A percentile compares a stretch with the other conserved stretches of the same genome.
phyloP scores from a whole-genome alignment of 2,113 vertebrate genomes.

The Corvus moneduloides region DNA sequence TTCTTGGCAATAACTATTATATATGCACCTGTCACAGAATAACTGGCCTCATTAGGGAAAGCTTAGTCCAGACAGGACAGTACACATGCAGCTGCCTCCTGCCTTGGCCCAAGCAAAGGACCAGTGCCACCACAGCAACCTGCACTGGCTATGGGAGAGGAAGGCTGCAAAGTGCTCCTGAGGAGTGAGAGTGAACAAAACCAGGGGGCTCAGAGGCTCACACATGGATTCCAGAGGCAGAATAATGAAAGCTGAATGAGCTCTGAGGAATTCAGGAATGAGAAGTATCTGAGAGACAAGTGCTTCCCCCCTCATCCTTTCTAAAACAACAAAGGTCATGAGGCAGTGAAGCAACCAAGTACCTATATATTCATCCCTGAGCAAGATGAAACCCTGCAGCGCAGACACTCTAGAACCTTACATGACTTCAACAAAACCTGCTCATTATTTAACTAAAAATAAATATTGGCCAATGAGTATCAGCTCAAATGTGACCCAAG shows the following conservation, averaged over 20 bases:
- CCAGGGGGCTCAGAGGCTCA: not conserved
- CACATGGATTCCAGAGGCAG: not conserved
- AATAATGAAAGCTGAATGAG: not conserved
- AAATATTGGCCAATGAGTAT: not conserved
- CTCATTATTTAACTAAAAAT: not conserved
- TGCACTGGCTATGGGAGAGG: not conserved
- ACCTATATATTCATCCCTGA: not conserved
- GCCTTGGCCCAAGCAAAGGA: not conserved
- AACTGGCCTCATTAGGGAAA: not conserved
- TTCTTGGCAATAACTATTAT: not conserved
- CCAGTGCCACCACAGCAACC: not conserved
- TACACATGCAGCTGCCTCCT: not conserved
- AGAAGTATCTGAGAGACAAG: not conserved
- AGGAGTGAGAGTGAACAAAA: accelerated
- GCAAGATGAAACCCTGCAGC: not conserved
- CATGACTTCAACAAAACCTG: not conserved
- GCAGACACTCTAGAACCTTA: not conserved
- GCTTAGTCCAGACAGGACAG: not conserved
- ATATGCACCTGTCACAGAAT: not conserved
- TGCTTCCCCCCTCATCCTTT: not conserved
- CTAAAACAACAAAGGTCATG: not conserved
- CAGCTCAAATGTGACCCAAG: not conserved
- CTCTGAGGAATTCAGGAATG: not conserved
- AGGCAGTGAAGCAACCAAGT: not conserved
- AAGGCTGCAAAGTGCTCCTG: not conserved